These are phyloP conservation scores for Mimachlamys varia DNA, from an alignment of 2,888 invertebrate species.

Conservation along the genomic window DNA sequence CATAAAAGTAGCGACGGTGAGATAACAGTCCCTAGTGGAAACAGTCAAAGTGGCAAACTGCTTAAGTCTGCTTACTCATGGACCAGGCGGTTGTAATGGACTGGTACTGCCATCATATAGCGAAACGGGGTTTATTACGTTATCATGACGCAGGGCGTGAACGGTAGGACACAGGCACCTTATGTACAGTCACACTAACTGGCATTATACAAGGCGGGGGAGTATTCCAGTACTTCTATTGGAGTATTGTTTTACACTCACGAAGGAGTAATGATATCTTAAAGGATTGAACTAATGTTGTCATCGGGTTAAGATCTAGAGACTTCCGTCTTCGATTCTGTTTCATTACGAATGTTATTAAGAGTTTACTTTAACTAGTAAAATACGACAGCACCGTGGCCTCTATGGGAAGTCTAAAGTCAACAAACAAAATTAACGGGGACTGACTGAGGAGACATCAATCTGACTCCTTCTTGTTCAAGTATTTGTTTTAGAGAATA, in stretches of 20 bases:
- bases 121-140: background rate
- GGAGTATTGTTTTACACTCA: background rate
- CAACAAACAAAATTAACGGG: too few species aligned
- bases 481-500: too few species aligned
- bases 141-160: background rate
- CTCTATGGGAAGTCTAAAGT: too few species aligned
- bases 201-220: background rate
- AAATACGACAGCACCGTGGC: too few species aligned
- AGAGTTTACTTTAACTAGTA: too few species aligned
- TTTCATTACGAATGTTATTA: too few species aligned
- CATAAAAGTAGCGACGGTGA: background rate
- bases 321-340: too few species aligned
- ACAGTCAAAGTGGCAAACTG: background rate
- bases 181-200: background rate
- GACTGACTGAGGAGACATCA: too few species aligned
- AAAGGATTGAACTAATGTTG: background rate
- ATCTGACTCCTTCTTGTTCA: too few species aligned
- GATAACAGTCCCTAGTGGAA: background rate
- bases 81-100: background rate
- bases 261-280: too few species aligned
- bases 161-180: background rate
- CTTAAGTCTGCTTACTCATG: conserved; percentile 10
- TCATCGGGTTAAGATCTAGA: background rate
- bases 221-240: background rate
- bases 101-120: background rate